Base-by-base conservation (phyloP, 37 sponge, comb jelly and placozoan species). In the Tethya wilhelma region DNA sequence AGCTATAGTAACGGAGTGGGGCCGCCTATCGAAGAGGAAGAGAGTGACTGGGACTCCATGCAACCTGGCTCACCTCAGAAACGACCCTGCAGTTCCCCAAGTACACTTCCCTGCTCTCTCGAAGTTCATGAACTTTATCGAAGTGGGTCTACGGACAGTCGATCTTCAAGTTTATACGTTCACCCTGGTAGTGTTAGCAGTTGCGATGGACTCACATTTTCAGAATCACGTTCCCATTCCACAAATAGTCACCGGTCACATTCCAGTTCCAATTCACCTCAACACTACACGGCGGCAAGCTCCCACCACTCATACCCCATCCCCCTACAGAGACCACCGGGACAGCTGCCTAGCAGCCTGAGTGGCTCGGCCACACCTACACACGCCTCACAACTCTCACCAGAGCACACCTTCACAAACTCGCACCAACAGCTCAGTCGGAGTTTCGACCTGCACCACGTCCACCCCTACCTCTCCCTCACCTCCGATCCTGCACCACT, bases 391-490 rank as follows among this genome's bases (percentile, higher is more conserved):
- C n/a, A n/a, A n/a, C n/a, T n/a, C n/a, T n/a, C n/a, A n/a, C n/a
- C n/a, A n/a, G n/a, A n/a, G n/a, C n/a, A n/a, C n/a, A n/a, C n/a
- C n/a, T n/a, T n/a, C n/a, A n/a, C n/a, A n/a, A n/a, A n/a, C n/a
- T n/a, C n/a, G n/a, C 14, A 14, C 53, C n/a, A n/a, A n/a, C n/a
- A n/a, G 9, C 41, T 75, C 39, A 38, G 60, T 37, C 20, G 42
- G 1, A 75, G 62, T 36, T 38, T 28, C 19, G 75, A 75, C 39
- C 69, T 67, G 33, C 79, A 67, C 40, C 1, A 4, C 79, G 25
- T 66, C 23, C 79, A 79, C 69, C 69, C 79, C 38, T 65, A 77
- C 65, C 65, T 77, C 1, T 65, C 78, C 4, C 56, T 6, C 25
- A 67, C 57, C 23, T 67, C 55, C 31, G 79, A 79, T 9, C 25